Conservation (phyloP, 2,888 invertebrate species). For the Bombylius major region DNA sequence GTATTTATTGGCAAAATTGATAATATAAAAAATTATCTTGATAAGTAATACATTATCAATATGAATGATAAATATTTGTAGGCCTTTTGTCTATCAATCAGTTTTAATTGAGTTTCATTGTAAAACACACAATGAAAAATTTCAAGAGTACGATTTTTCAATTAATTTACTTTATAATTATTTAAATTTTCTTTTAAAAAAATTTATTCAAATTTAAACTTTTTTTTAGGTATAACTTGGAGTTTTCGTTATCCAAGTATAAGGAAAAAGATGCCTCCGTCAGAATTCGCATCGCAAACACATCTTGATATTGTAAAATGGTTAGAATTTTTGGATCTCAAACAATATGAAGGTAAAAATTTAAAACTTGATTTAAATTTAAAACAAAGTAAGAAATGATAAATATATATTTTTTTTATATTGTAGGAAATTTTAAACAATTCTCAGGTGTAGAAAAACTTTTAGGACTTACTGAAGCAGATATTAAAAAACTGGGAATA, state of each 20-base stretch:
- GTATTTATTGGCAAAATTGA: too few relatives aligned
- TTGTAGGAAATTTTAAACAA: constrained; percentile 32
- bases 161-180: background rate
- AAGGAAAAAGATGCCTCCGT: constrained; percentile 23
- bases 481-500: constrained; percentile 47
- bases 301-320: constrained; percentile 45
- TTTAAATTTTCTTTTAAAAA: background rate
- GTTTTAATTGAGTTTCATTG: background rate
- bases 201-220: background rate
- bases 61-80: too few relatives aligned
- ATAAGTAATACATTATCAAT: too few relatives aligned
- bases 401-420: background rate
- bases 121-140: background rate
- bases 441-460: constrained; percentile 47
- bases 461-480: constrained; percentile 43
- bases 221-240: constrained; percentile 35
- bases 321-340: constrained; percentile 47
- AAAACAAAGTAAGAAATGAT: background rate
- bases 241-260: constrained; percentile 36
- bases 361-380: background rate
- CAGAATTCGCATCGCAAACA: constrained; percentile 25
- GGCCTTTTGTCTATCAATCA: background rate
- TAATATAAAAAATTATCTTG: too few relatives aligned
- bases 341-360: constrained; percentile 39
- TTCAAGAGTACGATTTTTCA: background rate